Evolutionary conservation across 2,113 vertebrate species (phyloP).

Genomic region (Propithecus coquereli): DNA sequence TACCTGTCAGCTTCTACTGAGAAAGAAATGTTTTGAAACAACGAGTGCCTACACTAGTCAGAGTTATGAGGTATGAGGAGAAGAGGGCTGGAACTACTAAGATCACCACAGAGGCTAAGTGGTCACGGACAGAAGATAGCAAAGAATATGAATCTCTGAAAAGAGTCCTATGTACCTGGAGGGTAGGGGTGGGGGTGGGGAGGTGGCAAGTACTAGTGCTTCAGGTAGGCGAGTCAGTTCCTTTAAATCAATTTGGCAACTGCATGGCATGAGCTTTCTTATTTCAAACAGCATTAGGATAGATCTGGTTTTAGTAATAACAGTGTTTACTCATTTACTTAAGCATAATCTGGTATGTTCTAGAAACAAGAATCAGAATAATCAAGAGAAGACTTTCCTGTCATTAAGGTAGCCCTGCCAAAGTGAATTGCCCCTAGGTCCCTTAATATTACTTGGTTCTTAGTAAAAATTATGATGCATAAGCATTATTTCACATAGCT

Average conservation of each 20-base stretch:
- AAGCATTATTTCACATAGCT: neutral
- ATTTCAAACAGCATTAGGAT: neutral
- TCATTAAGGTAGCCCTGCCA: neutral
- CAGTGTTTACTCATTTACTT: neutral
- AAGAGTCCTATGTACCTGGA: too few species aligned
- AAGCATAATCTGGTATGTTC: neutral
- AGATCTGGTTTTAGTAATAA: neutral
- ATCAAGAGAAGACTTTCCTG: neutral
- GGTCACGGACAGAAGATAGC: neutral
- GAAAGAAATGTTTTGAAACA: neutral
- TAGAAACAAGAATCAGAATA: neutral
- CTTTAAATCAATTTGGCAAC: neutral
- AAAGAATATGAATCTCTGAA: neutral
- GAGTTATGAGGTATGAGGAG: neutral
- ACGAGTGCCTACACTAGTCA: neutral
- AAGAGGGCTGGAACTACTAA: neutral
- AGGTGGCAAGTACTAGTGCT: too few species aligned
- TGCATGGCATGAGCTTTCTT: neutral
- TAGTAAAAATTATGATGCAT: neutral
- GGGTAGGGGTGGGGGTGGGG: too few species aligned
- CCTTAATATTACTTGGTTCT: neutral
- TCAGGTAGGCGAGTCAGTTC: neutral
- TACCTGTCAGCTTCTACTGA: neutral
- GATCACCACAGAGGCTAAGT: neutral
- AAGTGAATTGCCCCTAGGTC: neutral